A percentile compares a stretch with the other conserved stretches of the same genome.
Conservation (phyloP, 2,888 invertebrate species). For the Teinopalpus imperialis region DNA sequence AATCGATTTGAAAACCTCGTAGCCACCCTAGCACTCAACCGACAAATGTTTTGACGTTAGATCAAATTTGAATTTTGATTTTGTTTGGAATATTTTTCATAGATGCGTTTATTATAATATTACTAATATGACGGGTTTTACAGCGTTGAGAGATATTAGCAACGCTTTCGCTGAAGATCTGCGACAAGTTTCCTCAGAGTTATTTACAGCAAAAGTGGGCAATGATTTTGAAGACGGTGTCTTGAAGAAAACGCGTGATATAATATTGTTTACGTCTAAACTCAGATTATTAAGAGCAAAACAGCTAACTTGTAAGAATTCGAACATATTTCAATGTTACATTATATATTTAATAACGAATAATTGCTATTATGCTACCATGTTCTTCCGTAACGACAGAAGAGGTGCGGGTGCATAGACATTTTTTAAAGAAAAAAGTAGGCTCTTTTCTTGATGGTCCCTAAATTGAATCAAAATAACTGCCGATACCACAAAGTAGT, state of each 20-base stretch:
- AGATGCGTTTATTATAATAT: background rate
- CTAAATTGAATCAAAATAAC: too few relatives aligned
- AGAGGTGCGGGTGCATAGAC: too few relatives aligned
- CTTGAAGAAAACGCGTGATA: constrained; percentile 50
- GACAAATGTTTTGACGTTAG: background rate
- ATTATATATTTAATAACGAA: too few relatives aligned
- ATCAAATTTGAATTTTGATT: background rate
- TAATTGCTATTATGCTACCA: too few relatives aligned
- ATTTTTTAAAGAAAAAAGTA: too few relatives aligned
- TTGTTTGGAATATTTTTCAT: background rate
- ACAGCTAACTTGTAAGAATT: constrained; percentile 49
- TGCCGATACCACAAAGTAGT: too few relatives aligned
- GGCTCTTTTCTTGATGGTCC: too few relatives aligned
- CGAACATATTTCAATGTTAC: background rate
- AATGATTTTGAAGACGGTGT: constrained; percentile 53
- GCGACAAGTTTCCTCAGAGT: constrained; percentile 38
- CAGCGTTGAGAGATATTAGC: constrained; percentile 51
- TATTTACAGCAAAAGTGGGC: constrained; percentile 47
- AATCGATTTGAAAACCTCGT: too few relatives aligned
- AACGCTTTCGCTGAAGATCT: constrained; percentile 52
- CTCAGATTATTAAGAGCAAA: constrained; percentile 58
- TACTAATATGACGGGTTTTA: constrained; percentile 52
- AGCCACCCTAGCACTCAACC: too few relatives aligned
- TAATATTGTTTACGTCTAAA: constrained; percentile 56
- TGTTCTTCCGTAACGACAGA: too few relatives aligned